Base-by-base conservation (phyloP, 1,140 invertebrate species). In the Zophobas atratus region DNA sequence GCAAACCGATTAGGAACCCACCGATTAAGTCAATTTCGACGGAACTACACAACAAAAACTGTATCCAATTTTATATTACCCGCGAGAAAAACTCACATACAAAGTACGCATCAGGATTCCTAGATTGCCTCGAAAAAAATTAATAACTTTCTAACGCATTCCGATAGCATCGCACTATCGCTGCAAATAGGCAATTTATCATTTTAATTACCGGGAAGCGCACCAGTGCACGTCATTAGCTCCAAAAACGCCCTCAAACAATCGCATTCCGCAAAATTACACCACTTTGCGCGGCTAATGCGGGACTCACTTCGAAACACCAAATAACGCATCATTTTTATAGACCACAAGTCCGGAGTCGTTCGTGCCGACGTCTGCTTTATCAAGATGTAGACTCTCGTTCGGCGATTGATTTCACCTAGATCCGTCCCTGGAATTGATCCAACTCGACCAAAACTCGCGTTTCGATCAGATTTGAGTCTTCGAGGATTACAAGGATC, bases 21-120 rank as follows among this genome's bases (percentile, higher is more conserved):
- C 43, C 77, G 80, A 81, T 81, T 81, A 81, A 81, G 80, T 81
- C 77, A 81, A 81, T 81, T 81, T 81, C 70, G 55, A 78, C 36
- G 70, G 76, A 79, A 78, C 56, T 76, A 48, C 70, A 77, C 53
- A 63, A 76, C 63, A 79, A 79, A 79, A 81, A 79, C 77, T 77
- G 77, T 77, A 81, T 77, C 80, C 77, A 81, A 81, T 81, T 81
- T 81, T 55, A 71, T 81, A 79, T 74, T 79, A 76, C 75, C 70
- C 80, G 48, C 57, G 48, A 78, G 49, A 76, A 76, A 76, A 72
- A 72, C 48, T 39, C 57, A 38, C 57, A 63, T 53, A 67, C 60
- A 76, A 76, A 77, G 71, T 77, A 70, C 70, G 75, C 56, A 76
- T 76, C 57, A 48, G 51, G 67, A 67, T 46, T 77, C 75, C 38